phyloP scores from a whole-genome alignment of 2,888 invertebrate species.

The Nebria salina region DNA sequence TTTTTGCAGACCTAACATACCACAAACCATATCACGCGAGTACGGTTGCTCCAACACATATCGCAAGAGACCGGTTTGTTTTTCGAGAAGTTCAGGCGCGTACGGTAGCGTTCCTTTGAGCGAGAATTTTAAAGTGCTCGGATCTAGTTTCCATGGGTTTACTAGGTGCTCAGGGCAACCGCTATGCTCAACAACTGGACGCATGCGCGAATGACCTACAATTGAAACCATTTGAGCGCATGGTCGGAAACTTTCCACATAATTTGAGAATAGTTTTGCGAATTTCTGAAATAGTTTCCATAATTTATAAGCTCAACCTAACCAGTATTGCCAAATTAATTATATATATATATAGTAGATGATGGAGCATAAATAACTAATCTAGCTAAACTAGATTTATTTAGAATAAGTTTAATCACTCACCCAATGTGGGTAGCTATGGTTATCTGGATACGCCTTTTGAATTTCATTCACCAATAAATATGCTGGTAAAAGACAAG shows the following conservation, averaged over 20 bases:
- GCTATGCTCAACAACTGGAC: constrained; percentile 94
- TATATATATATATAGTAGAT: too few species aligned
- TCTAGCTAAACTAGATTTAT: not conserved
- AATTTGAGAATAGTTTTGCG: constrained; percentile 84
- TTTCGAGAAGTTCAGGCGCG: constrained; percentile 85
- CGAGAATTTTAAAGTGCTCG: constrained; percentile 76
- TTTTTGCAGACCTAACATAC: constrained; percentile 92
- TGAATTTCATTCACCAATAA: constrained; percentile 95
- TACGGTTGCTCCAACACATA: constrained; percentile 96
- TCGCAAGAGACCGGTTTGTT: constrained; percentile 85
- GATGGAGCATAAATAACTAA: too few species aligned
- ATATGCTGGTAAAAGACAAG: constrained; percentile 92
- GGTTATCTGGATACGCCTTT: constrained; percentile 83
- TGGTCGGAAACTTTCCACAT: constrained; percentile 91
- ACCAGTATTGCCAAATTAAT: not conserved
- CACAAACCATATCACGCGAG: constrained; percentile 95
- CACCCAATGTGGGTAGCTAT: constrained; percentile 93
- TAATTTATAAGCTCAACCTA: not conserved
- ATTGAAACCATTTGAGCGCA: constrained; percentile 97
- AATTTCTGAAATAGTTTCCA: constrained; percentile 70
- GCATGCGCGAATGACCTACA: constrained; percentile 87
- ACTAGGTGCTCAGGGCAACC: constrained; percentile 90
- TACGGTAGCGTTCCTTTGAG: constrained; percentile 86
- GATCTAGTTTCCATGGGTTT: constrained; percentile 94
- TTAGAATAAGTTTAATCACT: constrained; percentile 50